Evolutionary conservation across 2,888 invertebrate species (phyloP).

Genomic region (Drosophila acutilabella): DNA sequence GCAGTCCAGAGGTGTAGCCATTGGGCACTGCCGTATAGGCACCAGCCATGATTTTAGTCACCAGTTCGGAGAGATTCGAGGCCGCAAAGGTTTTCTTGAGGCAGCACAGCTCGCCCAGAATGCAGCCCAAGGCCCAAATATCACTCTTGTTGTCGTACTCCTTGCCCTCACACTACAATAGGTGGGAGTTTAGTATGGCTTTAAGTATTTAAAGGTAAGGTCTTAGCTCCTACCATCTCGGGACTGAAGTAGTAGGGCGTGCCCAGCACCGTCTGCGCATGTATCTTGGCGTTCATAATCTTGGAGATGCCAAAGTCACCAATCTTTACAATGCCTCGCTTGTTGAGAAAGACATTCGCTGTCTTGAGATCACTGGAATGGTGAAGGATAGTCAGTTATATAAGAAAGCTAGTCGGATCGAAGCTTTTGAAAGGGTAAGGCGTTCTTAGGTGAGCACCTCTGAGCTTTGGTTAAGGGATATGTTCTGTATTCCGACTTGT

Average conservation of each 20-base stretch:
- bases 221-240: slow-evolving; percentile 86
- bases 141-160: slow-evolving; percentile 91
- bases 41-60: slow-evolving; percentile 90
- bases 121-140: slow-evolving; percentile 92
- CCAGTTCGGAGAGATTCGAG: slow-evolving; percentile 89
- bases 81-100: slow-evolving; percentile 91
- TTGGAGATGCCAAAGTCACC: slow-evolving; percentile 92
- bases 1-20: slow-evolving; percentile 88
- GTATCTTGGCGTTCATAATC: slow-evolving; percentile 88
- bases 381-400: neutral
- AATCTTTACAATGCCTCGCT: slow-evolving; percentile 88
- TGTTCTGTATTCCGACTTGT: too few relatives aligned
- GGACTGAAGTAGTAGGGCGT: slow-evolving; percentile 91
- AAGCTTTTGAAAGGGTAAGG: too few relatives aligned
- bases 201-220: too few relatives aligned
- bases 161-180: slow-evolving; percentile 89
- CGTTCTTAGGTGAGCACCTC: too few relatives aligned
- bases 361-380: slow-evolving; percentile 89
- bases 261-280: slow-evolving; percentile 90
- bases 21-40: slow-evolving; percentile 89
- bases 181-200: too few relatives aligned
- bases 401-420: too few relatives aligned
- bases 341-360: slow-evolving; percentile 90
- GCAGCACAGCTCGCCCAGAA: slow-evolving; percentile 91
- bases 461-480: too few relatives aligned